Percentiles rank a stretch among this genome's conserved stretches.
Conservation (phyloP, 2,888 invertebrate species). For the Xylocampa areola region DNA sequence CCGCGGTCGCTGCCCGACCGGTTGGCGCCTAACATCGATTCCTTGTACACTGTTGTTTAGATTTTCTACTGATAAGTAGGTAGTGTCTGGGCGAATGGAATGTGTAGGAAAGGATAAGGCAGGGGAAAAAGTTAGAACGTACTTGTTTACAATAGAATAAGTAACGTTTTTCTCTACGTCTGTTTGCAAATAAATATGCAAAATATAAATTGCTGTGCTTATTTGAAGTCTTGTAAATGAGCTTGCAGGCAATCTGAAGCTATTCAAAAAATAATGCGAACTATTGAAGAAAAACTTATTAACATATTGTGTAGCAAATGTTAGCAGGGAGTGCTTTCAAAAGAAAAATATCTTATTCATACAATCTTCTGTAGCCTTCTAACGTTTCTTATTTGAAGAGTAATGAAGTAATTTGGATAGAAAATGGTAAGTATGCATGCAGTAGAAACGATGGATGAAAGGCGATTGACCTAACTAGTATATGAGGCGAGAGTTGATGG, state of each 20-base stretch:
- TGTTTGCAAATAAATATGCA: background rate
- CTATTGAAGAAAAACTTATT: background rate
- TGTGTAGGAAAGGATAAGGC: slow-evolving; percentile 17
- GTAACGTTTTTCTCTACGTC: no score
- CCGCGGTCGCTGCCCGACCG: slow-evolving; percentile 43
- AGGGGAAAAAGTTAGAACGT: slow-evolving; percentile 2
- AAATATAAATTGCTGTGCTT: slow-evolving; percentile 2
- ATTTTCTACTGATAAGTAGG: slow-evolving; percentile 46
- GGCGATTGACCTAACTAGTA: no score
- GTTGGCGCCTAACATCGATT: slow-evolving; percentile 56
- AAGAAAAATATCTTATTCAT: no score
- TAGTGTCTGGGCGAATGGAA: slow-evolving; percentile 18
- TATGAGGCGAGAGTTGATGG: no score
- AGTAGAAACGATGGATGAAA: no score
- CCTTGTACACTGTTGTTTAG: slow-evolving; percentile 43
- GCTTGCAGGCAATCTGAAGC: background rate
- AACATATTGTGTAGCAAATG: background rate
- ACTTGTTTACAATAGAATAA: slow-evolving; percentile 3
- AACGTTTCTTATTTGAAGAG: no score
- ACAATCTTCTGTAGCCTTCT: no score
- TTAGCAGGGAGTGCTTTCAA: background rate
- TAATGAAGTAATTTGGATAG: no score
- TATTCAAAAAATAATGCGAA: slow-evolving; percentile 4
- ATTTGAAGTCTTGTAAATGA: background rate
- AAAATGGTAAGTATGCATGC: no score